Conservation (phyloP, 2,797 vertebrate species). For the Jordanella pulchra region DNA sequence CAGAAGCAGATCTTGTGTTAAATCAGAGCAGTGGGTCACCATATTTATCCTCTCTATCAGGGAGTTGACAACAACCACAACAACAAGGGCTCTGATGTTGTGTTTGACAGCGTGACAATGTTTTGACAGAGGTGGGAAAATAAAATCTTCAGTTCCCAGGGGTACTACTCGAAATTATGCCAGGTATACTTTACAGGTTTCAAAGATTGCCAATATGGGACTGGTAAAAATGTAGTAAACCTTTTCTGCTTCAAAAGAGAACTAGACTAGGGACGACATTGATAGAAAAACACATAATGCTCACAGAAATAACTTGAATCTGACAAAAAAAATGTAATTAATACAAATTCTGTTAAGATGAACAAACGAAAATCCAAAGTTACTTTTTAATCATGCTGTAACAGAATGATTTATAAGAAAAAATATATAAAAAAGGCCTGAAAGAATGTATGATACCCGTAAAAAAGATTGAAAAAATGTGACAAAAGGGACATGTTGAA, state of each 20-base stretch:
- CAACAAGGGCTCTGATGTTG: constrained; percentile 15
- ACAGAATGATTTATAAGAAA: too few relatives aligned
- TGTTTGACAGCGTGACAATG: constrained; percentile 21
- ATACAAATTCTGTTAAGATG: too few relatives aligned
- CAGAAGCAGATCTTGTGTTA: constrained; percentile 39
- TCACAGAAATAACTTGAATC: too few relatives aligned
- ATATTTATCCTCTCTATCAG: constrained; percentile 47
- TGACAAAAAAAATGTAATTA: too few relatives aligned
- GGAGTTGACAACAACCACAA: constrained; percentile 16
- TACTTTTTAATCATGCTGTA: too few relatives aligned
- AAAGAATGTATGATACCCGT: too few relatives aligned
- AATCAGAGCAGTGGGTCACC: constrained; percentile 46
- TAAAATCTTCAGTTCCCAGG: constrained; percentile 27
- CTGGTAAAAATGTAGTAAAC: neutral
- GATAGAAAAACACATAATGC: too few relatives aligned
- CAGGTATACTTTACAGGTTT: neutral
- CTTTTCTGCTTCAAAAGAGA: neutral
- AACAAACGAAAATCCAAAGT: too few relatives aligned
- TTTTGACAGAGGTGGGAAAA: constrained; percentile 35
- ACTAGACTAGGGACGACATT: neutral
- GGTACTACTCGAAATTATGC: neutral
- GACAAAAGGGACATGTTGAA: too few relatives aligned
- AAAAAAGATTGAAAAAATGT: too few relatives aligned
- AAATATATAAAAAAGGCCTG: too few relatives aligned
- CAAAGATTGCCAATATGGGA: neutral